Evolutionary conservation across 2,797 vertebrate species (phyloP).

Genomic region (Enteromius argenteus): DNA sequence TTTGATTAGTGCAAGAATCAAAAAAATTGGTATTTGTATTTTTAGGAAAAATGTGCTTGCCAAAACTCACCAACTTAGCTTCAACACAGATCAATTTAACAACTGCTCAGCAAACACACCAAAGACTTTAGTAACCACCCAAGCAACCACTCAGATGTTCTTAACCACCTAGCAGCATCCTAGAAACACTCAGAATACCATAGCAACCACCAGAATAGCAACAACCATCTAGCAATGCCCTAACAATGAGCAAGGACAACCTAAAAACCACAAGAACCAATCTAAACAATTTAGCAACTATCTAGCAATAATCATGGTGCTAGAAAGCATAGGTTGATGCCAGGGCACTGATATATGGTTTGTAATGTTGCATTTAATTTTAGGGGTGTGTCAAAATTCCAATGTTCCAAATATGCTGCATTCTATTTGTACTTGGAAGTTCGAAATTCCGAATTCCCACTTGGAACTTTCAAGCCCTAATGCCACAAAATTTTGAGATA

Average conservation of each 20-base stretch:
- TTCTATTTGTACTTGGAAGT: neutral
- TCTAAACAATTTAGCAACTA: neutral
- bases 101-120: neutral
- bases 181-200: neutral
- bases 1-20: neutral
- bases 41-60: neutral
- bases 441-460: neutral
- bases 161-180: neutral
- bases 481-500: neutral
- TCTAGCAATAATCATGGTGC: neutral
- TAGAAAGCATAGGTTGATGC: neutral
- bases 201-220: neutral
- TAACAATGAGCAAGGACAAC: neutral
- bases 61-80: neutral
- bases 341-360: neutral
- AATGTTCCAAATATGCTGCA: neutral
- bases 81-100: neutral
- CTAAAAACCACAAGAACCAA: neutral
- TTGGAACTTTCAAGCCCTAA: neutral
- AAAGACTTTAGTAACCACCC: neutral
- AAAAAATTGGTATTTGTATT: neutral
- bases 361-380: neutral
- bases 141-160: neutral
- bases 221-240: neutral
- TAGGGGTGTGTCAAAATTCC: neutral